Conservation (phyloP, 2,797 vertebrate species). For the Periparus ater region DNA sequence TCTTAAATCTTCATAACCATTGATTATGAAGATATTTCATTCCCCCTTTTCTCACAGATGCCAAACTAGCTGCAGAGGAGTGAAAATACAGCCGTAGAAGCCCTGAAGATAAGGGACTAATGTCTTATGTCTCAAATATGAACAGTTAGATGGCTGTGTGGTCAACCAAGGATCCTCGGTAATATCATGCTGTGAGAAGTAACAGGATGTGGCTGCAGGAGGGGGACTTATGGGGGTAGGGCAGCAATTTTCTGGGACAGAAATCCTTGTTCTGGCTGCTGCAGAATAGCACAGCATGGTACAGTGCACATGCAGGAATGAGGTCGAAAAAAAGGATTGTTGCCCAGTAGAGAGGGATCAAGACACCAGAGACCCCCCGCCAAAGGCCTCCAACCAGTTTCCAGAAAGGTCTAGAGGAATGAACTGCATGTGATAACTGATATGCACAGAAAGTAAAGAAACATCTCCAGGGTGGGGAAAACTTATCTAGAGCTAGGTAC, state of each 20-base stretch:
- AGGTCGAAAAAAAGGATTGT: background rate
- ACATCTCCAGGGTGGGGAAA: background rate
- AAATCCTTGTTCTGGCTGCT: background rate
- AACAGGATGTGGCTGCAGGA: background rate
- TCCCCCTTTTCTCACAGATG: background rate
- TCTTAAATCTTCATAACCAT: background rate
- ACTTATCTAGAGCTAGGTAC: background rate
- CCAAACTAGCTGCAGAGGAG: background rate
- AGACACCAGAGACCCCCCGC: background rate
- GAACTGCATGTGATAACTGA: background rate
- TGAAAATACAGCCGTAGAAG: background rate
- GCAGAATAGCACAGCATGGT: background rate
- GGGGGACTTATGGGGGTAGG: accelerated
- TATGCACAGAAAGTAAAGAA: background rate
- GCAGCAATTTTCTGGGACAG: background rate
- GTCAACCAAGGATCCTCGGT: background rate
- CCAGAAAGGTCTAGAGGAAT: background rate
- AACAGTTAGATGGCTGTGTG: accelerated
- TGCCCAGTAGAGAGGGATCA: background rate
- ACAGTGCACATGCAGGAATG: background rate
- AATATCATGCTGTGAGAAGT: background rate
- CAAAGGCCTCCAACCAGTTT: accelerated
- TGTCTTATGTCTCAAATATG: background rate
- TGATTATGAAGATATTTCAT: background rate
- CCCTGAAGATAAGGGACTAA: background rate